Evolutionary conservation across 1,140 invertebrate genomes (phyloP).

Genomic region (Ceratitis capitata): DNA sequence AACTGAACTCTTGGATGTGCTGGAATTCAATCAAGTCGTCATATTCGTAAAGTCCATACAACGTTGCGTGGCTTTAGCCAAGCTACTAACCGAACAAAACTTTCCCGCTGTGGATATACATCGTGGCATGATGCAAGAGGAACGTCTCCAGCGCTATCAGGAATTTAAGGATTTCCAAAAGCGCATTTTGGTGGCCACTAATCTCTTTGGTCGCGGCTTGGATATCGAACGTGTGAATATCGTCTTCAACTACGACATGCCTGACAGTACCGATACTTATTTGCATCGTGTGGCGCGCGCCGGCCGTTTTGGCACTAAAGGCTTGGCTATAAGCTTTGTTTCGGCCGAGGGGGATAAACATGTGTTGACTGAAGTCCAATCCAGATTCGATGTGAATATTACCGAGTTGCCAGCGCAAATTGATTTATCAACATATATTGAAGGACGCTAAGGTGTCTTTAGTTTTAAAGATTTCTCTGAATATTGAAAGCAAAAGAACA

Average conservation of each 20-base stretch:
- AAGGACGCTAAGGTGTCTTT: conserved; percentile 53
- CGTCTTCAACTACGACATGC: conserved; percentile 99
- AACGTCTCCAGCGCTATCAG: conserved; percentile 93
- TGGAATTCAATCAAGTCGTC: conserved; percentile 99
- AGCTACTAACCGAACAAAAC: conserved; percentile 97
- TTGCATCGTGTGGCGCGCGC: conserved; percentile 97
- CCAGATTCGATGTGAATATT: conserved; percentile 98
- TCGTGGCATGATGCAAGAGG: conserved; percentile 97
- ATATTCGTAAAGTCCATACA: conserved; percentile 99
- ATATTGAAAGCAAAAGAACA: not conserved
- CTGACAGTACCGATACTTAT: conserved; percentile 99
- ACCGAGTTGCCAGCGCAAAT: conserved; percentile 97
- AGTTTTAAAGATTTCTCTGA: not conserved
- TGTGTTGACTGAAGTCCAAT: conserved; percentile 98
- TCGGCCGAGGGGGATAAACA: conserved; percentile 97
- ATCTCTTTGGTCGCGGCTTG: conserved; percentile 97
- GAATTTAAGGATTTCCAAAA: conserved; percentile 99
- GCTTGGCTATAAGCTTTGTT: conserved; percentile 96
- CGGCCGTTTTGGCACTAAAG: conserved; percentile 97
- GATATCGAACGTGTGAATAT: conserved; percentile 98
- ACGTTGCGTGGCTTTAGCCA: conserved; percentile 94
- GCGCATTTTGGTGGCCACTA: conserved; percentile 96
- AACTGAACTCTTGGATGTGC: conserved; percentile 96
- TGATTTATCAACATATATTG: conserved; percentile 94
- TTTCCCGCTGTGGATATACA: conserved; percentile 99